Evolutionary conservation across 2,113 vertebrate species (phyloP).

Genomic region (Nannospalax galili): DNA sequence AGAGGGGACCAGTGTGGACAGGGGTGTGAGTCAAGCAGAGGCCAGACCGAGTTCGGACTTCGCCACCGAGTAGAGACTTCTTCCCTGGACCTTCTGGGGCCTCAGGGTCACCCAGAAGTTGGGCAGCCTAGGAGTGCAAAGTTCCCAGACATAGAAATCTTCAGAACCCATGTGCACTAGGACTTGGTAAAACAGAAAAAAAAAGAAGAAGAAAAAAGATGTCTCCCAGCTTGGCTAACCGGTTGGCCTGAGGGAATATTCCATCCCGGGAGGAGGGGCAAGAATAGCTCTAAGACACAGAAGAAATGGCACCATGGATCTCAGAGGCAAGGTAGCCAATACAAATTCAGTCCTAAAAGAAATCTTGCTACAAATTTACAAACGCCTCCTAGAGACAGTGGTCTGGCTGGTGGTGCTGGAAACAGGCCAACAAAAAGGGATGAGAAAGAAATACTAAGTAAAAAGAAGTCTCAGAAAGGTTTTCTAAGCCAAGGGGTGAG

Average conservation of each 20-base stretch:
- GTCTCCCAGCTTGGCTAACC: neutral
- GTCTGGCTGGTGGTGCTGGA: neutral
- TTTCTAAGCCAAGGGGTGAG: neutral
- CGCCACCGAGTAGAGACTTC: slow-evolving; percentile 36
- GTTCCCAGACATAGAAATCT: neutral
- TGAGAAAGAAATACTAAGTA: neutral
- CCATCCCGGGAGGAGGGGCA: slow-evolving; percentile 3
- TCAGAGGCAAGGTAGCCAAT: neutral
- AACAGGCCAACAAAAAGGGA: neutral
- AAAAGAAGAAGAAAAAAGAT: neutral
- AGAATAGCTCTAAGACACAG: neutral
- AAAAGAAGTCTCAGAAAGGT: neutral
- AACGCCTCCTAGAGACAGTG: neutral
- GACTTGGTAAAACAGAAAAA: neutral
- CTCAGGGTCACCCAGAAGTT: neutral
- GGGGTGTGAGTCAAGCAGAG: slow-evolving; percentile 48
- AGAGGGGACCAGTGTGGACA: neutral
- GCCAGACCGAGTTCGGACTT: slow-evolving; percentile 57
- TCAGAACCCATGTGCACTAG: neutral
- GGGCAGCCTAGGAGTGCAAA: neutral
- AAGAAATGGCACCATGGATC: neutral
- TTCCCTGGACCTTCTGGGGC: neutral
- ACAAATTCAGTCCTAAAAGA: neutral
- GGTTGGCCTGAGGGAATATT: neutral
- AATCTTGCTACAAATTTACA: neutral